phyloP scores from a whole-genome alignment of 2,797 vertebrate species.

The Sarcoramphus papa region DNA sequence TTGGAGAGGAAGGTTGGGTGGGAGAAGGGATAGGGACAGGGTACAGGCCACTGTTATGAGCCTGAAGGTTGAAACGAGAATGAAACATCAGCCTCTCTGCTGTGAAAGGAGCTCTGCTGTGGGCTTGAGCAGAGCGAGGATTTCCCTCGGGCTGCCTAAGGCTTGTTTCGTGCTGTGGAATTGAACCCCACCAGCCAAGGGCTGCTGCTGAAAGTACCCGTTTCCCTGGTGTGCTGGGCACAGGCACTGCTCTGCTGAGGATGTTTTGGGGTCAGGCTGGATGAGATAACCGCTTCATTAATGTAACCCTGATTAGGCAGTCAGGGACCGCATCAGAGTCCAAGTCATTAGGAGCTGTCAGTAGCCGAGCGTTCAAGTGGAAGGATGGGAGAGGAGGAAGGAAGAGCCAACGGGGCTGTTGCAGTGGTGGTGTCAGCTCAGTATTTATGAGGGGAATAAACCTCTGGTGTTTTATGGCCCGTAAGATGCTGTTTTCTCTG shows the following conservation, averaged over 20 bases:
- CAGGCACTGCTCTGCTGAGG: not conserved
- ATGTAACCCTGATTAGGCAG: constrained; percentile 45
- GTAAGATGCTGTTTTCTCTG: constrained; percentile 36
- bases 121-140: not conserved
- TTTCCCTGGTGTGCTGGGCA: not conserved
- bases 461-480: constrained; percentile 37
- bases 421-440: constrained; percentile 35
- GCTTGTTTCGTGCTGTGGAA: not conserved
- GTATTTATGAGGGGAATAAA: constrained; percentile 50
- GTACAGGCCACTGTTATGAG: not conserved
- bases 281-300: constrained; percentile 33
- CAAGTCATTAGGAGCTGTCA: constrained; percentile 61
- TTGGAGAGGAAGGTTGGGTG: not conserved
- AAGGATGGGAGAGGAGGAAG: constrained; percentile 48
- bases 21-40: not conserved
- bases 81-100: not conserved
- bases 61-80: not conserved
- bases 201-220: not conserved
- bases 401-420: constrained; percentile 41
- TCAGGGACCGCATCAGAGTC: not conserved
- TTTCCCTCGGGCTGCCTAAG: not conserved
- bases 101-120: not conserved
- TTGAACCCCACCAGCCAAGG: not conserved
- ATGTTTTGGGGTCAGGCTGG: constrained; percentile 20
- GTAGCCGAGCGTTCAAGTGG: constrained; percentile 44